These are phyloP conservation scores for Centrocercus urophasianus DNA, from an alignment of 2,113 vertebrate species.

Conservation along the genomic window DNA sequence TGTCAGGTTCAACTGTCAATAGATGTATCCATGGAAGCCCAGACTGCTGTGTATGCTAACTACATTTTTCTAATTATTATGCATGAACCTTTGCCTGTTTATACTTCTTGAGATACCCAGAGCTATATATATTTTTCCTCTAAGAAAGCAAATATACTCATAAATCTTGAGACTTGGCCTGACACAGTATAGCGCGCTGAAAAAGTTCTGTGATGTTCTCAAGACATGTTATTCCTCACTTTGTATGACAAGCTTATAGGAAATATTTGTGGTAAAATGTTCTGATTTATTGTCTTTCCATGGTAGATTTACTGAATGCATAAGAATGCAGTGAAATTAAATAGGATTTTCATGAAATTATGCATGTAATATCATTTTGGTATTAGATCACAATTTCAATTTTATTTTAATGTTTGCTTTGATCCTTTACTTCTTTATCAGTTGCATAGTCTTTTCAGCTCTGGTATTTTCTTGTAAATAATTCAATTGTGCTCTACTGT, in stretches of 20 bases:
- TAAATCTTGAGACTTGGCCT: neutral
- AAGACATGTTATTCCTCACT: neutral
- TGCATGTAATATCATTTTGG: neutral
- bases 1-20: neutral
- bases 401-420: slow-evolving; percentile 4
- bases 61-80: neutral
- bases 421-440: neutral
- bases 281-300: neutral
- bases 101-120: neutral
- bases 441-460: neutral
- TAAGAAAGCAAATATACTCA: neutral
- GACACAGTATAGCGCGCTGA: neutral
- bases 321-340: slow-evolving; percentile 8
- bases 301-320: neutral
- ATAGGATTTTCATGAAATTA: slow-evolving; percentile 30
- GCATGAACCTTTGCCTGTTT: neutral
- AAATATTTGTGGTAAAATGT: slow-evolving; percentile 1
- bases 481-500: neutral
- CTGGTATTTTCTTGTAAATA: neutral
- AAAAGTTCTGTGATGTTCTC: slow-evolving; percentile 8
- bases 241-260: slow-evolving; percentile 11
- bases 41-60: neutral
- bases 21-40: neutral
- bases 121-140: neutral
- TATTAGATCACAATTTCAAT: slow-evolving; percentile 11